Evolutionary conservation across 2,113 vertebrate species (phyloP).

Genomic region (Noturus placidus): DNA sequence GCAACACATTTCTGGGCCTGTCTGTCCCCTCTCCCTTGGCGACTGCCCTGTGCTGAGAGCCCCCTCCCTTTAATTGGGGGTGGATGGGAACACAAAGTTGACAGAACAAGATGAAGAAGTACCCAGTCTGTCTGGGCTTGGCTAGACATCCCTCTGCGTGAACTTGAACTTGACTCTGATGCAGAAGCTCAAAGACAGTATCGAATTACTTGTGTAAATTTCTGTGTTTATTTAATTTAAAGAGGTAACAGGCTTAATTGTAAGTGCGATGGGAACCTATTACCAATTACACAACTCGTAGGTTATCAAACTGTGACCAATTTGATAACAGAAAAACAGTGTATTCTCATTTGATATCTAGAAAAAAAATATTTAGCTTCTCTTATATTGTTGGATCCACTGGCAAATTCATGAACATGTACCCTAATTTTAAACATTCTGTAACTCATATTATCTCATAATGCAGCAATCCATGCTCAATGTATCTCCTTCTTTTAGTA

Average conservation of each 20-base stretch:
- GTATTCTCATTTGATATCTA: neutral
- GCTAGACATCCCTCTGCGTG: constrained; percentile 65
- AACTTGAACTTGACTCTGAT: constrained; percentile 78
- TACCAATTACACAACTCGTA: neutral
- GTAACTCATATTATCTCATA: constrained; percentile 30
- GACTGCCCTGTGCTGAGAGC: constrained; percentile 78
- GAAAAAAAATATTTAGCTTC: neutral
- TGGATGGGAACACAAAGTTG: constrained; percentile 32
- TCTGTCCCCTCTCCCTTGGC: constrained; percentile 88
- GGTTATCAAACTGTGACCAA: neutral
- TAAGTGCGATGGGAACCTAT: neutral
- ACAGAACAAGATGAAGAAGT: constrained; percentile 65
- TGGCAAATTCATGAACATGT: neutral
- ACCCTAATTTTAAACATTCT: constrained; percentile 18
- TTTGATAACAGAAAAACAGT: neutral
- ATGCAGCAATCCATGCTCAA: constrained; percentile 46
- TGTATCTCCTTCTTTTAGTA: constrained; percentile 41
- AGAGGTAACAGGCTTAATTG: neutral
- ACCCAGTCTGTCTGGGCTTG: constrained; percentile 45
- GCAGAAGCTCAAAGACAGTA: constrained; percentile 26
- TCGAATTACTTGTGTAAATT: neutral
- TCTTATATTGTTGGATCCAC: neutral
- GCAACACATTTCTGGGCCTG: constrained; percentile 80
- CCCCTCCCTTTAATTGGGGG: constrained; percentile 41
- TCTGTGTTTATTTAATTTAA: constrained; percentile 27